Evolutionary conservation across 2,113 vertebrate genomes (phyloP).

Genomic region (Xenotilapia caudafasciata): DNA sequence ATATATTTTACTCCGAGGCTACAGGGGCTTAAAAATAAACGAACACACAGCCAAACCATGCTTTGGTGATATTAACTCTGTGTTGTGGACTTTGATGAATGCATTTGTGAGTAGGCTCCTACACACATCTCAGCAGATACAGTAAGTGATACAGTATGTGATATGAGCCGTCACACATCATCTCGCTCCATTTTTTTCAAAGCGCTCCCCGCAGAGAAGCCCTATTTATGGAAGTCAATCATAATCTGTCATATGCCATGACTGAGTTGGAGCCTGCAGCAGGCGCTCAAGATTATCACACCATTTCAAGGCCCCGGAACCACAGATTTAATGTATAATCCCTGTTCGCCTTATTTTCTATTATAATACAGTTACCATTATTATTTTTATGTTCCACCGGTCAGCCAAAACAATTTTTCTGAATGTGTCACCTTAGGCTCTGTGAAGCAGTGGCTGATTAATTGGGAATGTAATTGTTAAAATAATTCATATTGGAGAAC

Average conservation of each 20-base stretch:
- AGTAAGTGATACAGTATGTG: neutral
- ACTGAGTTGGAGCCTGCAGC: neutral
- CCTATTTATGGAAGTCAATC: neutral
- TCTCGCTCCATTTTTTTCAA: neutral
- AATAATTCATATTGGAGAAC: neutral
- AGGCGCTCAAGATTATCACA: neutral
- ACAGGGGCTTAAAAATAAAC: neutral
- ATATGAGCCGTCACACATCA: neutral
- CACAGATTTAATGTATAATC: neutral
- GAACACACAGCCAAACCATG: neutral
- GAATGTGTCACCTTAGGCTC: neutral
- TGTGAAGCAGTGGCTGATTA: neutral
- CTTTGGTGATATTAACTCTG: neutral
- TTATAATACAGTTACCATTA: neutral
- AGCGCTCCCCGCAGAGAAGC: neutral
- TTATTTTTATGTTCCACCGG: neutral
- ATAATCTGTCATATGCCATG: neutral
- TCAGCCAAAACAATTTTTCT: neutral
- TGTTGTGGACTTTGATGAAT: neutral
- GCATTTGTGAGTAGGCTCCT: neutral
- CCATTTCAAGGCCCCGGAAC: neutral
- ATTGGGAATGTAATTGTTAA: neutral
- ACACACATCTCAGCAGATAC: neutral
- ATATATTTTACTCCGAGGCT: neutral
- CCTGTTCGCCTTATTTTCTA: neutral